Evolutionary conservation across 2,797 vertebrate species (phyloP), one percentile per base, ranked within the genome.

Genomic region (Crenuchus spilurus): DNA sequence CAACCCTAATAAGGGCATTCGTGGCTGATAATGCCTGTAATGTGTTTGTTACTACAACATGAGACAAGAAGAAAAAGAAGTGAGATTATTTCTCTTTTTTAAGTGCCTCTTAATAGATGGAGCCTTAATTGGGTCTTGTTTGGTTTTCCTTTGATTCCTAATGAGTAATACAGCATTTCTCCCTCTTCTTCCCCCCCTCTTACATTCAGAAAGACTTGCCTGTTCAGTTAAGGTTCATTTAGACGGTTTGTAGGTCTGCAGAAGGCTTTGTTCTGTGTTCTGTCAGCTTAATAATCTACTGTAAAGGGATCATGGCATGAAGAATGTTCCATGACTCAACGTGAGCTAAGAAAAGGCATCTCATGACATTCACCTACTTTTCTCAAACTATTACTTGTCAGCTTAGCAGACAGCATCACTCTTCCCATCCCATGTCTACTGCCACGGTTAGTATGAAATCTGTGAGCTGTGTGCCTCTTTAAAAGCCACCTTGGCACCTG

Each of bases 31-130:
- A 92, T 83, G 87, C 81, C 88, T 88, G 88, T 89, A 88, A 90
- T 90, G 86, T 82, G 81, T 91, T 91, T 91, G 89, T 90, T 90
- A 85, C 84, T 88, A 90, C 89, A 87, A 80, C 80, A 86, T 61
- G 77, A 89, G 79, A 91, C 82, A 82, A 72, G 82, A 75, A 81
- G 79, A 78, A 75, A 80, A 84, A 75, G 76, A 84, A 80, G 77
- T 77, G 26, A 78, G 82, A 85, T 83, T 82, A 84, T 87, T 89
- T 84, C 77, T 83, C 81, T 80, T 84, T 74, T 84, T 87, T 84
- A 88, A 87, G 83, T 79, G 81, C 80, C 82, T 82, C 70, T 84
- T 90, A 88, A 90, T 89, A 85, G 83, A 84, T 83, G 72, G 75
- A 76, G 76, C 77, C 76, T 85, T 88, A 88, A 90, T 86, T 87